Evolutionary conservation across 2,797 vertebrate genomes (phyloP).

Genomic region (Neosilurus mollespiculum): DNA sequence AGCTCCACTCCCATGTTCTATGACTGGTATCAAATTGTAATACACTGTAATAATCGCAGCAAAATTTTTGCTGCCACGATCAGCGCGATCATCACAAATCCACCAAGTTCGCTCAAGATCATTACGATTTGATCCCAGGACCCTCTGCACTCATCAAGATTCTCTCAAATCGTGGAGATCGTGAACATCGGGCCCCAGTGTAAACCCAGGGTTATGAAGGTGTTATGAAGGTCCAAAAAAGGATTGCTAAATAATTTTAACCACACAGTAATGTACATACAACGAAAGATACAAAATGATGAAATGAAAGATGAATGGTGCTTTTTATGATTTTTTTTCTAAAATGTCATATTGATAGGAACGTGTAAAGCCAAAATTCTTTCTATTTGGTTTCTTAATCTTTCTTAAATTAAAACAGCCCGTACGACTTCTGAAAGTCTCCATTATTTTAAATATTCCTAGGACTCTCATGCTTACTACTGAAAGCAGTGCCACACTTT

Average conservation of each 20-base stretch:
- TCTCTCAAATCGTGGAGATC: too few relatives aligned
- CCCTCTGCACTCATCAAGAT: too few relatives aligned
- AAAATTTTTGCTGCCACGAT: too few relatives aligned
- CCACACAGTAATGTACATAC: not conserved
- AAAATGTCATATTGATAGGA: not conserved
- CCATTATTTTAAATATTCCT: not conserved
- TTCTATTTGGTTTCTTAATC: not conserved
- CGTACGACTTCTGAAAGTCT: not conserved
- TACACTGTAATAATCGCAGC: too few relatives aligned
- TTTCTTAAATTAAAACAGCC: not conserved
- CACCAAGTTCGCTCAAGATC: too few relatives aligned
- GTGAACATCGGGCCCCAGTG: too few relatives aligned
- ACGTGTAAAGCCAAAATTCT: not conserved
- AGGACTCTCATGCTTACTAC: not conserved
- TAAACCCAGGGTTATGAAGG: not conserved
- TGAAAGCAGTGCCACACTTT: conserved; percentile 7
- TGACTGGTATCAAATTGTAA: too few relatives aligned
- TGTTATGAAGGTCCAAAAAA: not conserved
- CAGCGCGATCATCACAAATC: too few relatives aligned
- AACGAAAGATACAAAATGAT: not conserved
- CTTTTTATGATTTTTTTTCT: not conserved
- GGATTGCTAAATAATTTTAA: not conserved
- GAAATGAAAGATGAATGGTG: not conserved
- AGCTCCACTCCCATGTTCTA: too few relatives aligned
- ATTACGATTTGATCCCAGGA: too few relatives aligned